phyloP scores from a whole-genome alignment of 2,888 invertebrate species.

The Brachylomia viminalis region DNA sequence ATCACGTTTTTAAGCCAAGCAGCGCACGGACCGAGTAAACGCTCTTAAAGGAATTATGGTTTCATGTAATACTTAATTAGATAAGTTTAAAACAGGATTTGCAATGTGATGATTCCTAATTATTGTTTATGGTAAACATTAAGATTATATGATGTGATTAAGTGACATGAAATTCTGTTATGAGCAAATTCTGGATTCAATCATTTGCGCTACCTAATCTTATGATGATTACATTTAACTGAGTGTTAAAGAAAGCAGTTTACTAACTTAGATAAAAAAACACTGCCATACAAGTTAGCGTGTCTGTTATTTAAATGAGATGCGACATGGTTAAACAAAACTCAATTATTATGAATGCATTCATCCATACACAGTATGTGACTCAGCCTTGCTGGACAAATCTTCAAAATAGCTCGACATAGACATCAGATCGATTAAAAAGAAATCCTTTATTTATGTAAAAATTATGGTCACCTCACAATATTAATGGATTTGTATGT shows the following conservation, averaged over 20 bases:
- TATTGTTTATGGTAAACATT: slow-evolving; percentile 20
- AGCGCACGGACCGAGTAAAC: too few relatives aligned
- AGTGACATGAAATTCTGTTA: not conserved
- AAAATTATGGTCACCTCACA: too few relatives aligned
- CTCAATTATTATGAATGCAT: slow-evolving; percentile 7
- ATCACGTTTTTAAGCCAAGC: too few relatives aligned
- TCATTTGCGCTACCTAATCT: not conserved
- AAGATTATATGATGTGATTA: not conserved
- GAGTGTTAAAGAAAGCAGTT: not conserved
- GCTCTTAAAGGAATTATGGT: not conserved
- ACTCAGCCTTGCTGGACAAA: too few relatives aligned
- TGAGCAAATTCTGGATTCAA: not conserved
- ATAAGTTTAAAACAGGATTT: not conserved
- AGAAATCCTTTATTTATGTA: too few relatives aligned
- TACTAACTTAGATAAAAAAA: not conserved
- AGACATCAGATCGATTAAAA: too few relatives aligned
- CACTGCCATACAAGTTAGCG: not conserved
- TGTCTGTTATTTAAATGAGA: slow-evolving; percentile 16
- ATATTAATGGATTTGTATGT: too few relatives aligned
- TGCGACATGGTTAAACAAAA: not conserved
- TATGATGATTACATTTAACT: not conserved
- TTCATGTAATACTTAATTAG: slow-evolving; percentile 2
- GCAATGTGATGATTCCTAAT: not conserved
- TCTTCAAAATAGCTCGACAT: too few relatives aligned
- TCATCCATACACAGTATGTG: slow-evolving; percentile 4